phyloP scores from a whole-genome alignment of 2,888 invertebrate species.

The Tachystola acroxantha region DNA sequence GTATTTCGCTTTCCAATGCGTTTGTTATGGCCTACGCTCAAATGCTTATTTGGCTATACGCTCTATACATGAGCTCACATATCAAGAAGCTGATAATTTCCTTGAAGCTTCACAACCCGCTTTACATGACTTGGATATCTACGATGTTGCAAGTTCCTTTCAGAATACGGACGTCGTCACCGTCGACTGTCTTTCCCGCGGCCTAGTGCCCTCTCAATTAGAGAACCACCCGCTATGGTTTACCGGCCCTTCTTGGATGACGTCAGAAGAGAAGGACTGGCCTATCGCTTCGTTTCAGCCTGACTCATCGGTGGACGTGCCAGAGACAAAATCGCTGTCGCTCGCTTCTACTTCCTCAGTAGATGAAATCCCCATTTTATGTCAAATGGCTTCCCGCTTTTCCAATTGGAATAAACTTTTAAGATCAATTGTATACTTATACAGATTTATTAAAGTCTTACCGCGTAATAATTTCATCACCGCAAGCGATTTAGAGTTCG shows the following conservation, averaged over 20 bases:
- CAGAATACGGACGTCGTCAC: constrained; percentile 1
- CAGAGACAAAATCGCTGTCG: too few species aligned
- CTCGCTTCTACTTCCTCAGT: too few species aligned
- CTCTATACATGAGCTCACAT: constrained; percentile 1
- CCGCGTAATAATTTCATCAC: too few species aligned
- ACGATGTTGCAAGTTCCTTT: constrained; percentile 6
- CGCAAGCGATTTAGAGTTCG: too few species aligned
- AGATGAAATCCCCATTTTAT: too few species aligned
- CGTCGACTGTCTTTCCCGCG: constrained; percentile 7
- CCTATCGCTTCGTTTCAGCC: too few species aligned
- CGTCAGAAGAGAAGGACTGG: neutral
- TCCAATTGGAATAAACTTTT: too few species aligned
- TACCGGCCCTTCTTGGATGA: neutral
- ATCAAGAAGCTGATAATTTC: neutral
- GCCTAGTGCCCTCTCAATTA: neutral
- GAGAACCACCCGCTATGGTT: neutral
- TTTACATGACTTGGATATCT: constrained; percentile 4
- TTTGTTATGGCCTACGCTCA: constrained; percentile 4
- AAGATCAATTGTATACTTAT: too few species aligned
- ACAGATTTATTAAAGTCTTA: too few species aligned
- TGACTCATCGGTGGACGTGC: too few species aligned
- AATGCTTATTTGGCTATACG: constrained; percentile 5
- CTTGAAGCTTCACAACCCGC: neutral
- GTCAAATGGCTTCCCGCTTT: too few species aligned
- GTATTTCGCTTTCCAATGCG: constrained; percentile 1